Evolutionary conservation across 2,113 vertebrate species (phyloP).

Genomic region (Lepus americanus): DNA sequence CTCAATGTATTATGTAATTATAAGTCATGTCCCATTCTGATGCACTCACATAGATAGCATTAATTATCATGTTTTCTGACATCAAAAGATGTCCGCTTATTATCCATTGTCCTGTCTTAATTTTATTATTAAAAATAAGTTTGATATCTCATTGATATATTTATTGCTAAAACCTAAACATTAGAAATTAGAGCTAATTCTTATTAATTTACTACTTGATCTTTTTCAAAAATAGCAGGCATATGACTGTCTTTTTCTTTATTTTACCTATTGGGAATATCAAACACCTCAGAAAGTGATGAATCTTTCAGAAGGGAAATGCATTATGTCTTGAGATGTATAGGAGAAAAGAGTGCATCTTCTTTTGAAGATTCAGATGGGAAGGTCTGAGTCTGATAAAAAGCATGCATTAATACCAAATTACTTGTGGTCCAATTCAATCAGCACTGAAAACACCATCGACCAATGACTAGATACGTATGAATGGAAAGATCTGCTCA

Average conservation of each 20-base stretch:
- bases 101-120: not conserved
- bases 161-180: not conserved
- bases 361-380: not conserved
- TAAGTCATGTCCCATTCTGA: not conserved
- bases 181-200: not conserved
- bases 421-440: not conserved
- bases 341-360: not conserved
- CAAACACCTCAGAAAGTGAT: not conserved
- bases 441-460: not conserved
- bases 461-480: not conserved
- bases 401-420: not conserved
- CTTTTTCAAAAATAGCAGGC: not conserved
- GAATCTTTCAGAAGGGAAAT: not conserved
- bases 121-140: not conserved
- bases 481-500: not conserved
- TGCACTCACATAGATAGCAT: not conserved
- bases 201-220: not conserved
- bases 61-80: not conserved
- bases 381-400: not conserved
- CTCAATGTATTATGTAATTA: not conserved
- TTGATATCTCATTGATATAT: not conserved
- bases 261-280: not conserved
- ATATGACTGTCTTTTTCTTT: not conserved
- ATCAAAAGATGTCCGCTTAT: not conserved
- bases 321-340: not conserved